These are phyloP conservation scores for Eulemur albifrons DNA, from an alignment of 2,797 vertebrate species.

Conservation along the genomic window DNA sequence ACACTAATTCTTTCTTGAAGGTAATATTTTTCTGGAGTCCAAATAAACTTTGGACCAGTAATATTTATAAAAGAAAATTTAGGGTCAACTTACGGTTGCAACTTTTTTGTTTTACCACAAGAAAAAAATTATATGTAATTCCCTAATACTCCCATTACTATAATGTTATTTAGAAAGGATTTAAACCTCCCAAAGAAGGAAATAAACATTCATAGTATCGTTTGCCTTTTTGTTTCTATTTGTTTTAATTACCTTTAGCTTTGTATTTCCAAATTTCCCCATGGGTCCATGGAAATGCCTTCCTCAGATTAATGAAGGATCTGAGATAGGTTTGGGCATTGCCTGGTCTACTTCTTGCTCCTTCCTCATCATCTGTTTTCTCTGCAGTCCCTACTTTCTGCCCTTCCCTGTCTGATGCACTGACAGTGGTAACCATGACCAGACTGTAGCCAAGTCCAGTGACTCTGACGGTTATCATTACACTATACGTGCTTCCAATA, in stretches of 20 bases:
- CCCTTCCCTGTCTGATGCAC: background rate
- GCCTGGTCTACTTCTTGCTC: background rate
- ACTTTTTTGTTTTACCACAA: background rate
- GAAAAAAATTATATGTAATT: background rate
- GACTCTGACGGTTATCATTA: background rate
- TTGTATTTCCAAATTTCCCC: background rate
- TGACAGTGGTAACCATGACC: background rate
- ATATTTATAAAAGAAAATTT: background rate
- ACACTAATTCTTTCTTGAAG: background rate
- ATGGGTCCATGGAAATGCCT: background rate
- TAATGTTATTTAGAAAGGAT: background rate
- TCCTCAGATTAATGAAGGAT: background rate
- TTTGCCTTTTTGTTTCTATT: background rate
- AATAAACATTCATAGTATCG: background rate
- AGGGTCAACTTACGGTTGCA: background rate
- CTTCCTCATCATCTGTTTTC: background rate
- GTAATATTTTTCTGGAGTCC: background rate
- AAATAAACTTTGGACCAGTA: background rate
- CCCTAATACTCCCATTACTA: background rate
- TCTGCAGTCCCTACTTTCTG: background rate
- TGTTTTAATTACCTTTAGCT: background rate
- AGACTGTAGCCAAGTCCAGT: background rate
- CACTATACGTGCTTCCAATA: background rate
- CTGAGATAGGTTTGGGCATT: background rate
- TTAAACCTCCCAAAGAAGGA: background rate